Base-by-base conservation (phyloP, 2,113 vertebrate species). In the Paedocypris sp. region DNA sequence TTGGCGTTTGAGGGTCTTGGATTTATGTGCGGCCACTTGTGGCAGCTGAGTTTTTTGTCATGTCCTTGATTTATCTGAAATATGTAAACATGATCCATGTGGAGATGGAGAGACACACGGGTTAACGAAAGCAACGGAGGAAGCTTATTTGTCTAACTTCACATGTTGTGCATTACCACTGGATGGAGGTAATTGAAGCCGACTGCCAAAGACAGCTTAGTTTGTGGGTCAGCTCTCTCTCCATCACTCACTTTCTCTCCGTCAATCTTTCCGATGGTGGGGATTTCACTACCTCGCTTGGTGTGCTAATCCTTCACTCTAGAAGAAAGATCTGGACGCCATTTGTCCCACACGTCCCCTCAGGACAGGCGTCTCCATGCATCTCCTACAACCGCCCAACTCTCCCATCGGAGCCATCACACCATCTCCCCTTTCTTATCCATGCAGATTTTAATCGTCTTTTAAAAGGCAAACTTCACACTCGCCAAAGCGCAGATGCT, bases 301-400 rank as follows among this genome's bases (percentile, higher is more conserved):
- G 66, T 69, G 76, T 80, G 69, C 52, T 74, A 67, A 72, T 69
- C 67, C 62, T 63, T 64, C 50, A 39, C 71, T 68, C 73, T 83
- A 81, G 79, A 76, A 79, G 74, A 80, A 79, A 52, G 46, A 61
- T 77, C 75, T 70, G 71, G 73, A 74, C 79, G 80, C 82, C 80
- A 73, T 82, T 77, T 79, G 76, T 82, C 78, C 74, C 49, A 52
- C 66, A 63, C 61, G 72, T 82, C 79, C 80, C 80, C 74, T 68
- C 60, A 64, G 75, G 80, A 74, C 75, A 76, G 71, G 69, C 68
- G 75, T 73, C 69, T 63, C 51, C 67, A 64, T 43, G 26, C 6
- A 81, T 81, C 82, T 82, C 76, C 78, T 76, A 77, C 79, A 73
- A 71, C 73, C 74, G 69, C 79, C 79, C 66, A 58, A 73, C 53